These are phyloP conservation scores for Chelon auratus DNA, from an alignment of 2,797 vertebrate species.

Conservation along the genomic window DNA sequence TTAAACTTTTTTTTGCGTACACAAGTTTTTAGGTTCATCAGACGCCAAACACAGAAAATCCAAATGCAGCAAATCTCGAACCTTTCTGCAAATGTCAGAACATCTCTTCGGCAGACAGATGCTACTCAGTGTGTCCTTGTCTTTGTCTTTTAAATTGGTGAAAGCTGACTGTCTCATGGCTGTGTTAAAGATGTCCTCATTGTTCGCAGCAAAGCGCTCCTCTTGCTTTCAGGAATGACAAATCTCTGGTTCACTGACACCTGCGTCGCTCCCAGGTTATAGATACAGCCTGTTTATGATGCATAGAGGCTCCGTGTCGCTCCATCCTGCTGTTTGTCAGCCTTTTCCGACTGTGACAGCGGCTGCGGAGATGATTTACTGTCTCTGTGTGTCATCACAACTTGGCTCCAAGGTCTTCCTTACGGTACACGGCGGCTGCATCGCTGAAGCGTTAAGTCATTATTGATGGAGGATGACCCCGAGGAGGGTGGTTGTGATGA, in stretches of 20 bases:
- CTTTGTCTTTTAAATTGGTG: conserved; percentile 1
- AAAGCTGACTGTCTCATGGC: neutral
- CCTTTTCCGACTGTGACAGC: conserved; percentile 21
- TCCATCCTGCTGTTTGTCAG: conserved; percentile 15
- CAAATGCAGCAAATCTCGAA: neutral
- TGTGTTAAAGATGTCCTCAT: conserved; percentile 16
- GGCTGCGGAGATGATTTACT: conserved; percentile 49
- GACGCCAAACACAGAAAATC: neutral
- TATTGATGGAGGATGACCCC: conserved; percentile 33
- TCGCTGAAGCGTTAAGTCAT: conserved; percentile 40
- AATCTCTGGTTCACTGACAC: conserved; percentile 18
- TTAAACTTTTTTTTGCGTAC: neutral
- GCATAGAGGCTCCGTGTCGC: conserved; percentile 35
- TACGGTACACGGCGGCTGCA: conserved; percentile 12
- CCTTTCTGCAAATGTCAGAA: neutral
- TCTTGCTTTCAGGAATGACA: conserved; percentile 24
- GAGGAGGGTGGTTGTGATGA: conserved; percentile 30
- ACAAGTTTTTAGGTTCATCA: neutral
- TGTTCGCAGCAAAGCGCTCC: neutral
- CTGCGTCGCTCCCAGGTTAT: conserved; percentile 6
- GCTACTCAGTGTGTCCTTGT: neutral
- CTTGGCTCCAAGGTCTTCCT: conserved; percentile 54
- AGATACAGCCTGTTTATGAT: conserved; percentile 25
- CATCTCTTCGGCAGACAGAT: neutral
- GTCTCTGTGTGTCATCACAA: conserved; percentile 28